phyloP scores from a whole-genome alignment of 1,140 invertebrate genomes.

The Mya arenaria region DNA sequence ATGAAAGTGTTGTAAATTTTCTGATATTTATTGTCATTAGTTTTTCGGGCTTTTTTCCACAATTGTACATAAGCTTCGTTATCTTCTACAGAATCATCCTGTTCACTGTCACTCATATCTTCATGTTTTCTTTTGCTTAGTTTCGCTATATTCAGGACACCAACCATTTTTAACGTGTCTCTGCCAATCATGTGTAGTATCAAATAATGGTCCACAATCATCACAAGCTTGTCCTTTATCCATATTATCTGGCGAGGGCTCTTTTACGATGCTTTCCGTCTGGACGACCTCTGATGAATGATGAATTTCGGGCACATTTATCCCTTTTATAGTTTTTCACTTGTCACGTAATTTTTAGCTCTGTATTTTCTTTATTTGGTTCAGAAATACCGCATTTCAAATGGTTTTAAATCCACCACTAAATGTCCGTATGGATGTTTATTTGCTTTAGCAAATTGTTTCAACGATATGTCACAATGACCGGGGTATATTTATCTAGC shows the following conservation, averaged over 20 bases:
- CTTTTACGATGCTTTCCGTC: not conserved
- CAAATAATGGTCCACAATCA: no score
- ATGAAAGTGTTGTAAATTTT: not conserved
- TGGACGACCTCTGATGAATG: not conserved
- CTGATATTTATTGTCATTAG: slow-evolving; percentile 16
- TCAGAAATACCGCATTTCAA: not conserved
- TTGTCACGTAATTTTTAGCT: not conserved
- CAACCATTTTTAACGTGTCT: no score
- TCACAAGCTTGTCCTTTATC: not conserved
- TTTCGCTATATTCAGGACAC: no score
- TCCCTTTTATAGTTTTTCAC: not conserved
- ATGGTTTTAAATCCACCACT: not conserved
- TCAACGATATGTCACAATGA: not conserved
- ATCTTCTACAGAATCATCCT: no score
- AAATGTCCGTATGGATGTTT: slow-evolving; percentile 1
- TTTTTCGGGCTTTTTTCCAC: slow-evolving; percentile 8
- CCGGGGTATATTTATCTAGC: not conserved
- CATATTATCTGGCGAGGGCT: not conserved
- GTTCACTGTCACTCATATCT: no score
- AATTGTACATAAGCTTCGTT: not conserved
- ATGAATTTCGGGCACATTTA: not conserved
- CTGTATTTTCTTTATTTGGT: no score
- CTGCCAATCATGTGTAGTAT: no score
- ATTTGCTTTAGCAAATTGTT: not conserved
- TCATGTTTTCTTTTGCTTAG: not conserved